These are phyloP conservation scores for Pocillopora meandrina DNA, from an alignment of 92 coral and sea anemone genomes.

Conservation along the genomic window DNA sequence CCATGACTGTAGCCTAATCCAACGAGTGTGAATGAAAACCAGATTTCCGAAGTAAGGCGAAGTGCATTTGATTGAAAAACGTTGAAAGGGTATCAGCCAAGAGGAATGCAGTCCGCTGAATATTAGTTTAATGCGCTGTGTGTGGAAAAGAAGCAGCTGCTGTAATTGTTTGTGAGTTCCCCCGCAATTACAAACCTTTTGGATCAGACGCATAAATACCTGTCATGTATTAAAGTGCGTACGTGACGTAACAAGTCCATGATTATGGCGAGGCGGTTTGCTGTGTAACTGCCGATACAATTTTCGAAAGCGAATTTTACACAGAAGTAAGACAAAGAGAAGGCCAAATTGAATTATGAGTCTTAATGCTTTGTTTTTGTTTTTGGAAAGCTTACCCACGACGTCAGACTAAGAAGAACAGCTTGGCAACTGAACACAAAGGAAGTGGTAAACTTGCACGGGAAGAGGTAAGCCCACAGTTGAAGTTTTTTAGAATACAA, in stretches of 20 bases:
- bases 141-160: background rate
- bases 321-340: conserved; percentile 2
- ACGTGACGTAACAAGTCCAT: background rate
- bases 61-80: no score
- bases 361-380: background rate
- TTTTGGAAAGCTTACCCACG: background rate
- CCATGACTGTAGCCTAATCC: no score
- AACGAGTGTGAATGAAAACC: no score
- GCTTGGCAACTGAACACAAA: background rate
- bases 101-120: no score
- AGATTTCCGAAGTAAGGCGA: no score
- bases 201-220: background rate
- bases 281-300: background rate
- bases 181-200: background rate
- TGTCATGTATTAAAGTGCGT: background rate
- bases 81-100: no score
- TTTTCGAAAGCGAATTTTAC: background rate
- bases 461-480: conserved; percentile 23
- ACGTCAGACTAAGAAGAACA: background rate
- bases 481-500: background rate
- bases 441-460: conserved; percentile 10
- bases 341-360: conserved; percentile 9
- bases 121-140: no score
- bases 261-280: background rate
- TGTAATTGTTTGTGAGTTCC: background rate